Evolutionary conservation across 1,140 invertebrate species (phyloP), one percentile per base, ranked within the genome.

Genomic region (Apolygus lucorum): DNA sequence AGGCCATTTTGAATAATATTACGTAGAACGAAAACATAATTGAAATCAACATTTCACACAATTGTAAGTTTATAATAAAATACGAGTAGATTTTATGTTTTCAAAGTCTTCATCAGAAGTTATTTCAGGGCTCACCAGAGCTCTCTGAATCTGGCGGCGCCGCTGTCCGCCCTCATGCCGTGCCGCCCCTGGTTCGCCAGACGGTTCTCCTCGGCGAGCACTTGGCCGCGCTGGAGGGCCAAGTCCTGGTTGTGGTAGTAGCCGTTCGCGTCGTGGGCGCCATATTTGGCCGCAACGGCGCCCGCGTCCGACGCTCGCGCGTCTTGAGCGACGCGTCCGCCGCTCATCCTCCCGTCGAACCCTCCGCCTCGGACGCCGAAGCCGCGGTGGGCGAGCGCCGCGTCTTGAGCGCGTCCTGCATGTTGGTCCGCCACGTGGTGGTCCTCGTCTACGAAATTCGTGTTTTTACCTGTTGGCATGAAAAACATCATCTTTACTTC

Each of bases 371-470:
- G 54, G 4, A 17, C 34, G 28, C 13, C 28, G 17, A 54, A 17
- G 29, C 24, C 27, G n/a, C 26, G 34, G n/a, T 25, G 17, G 22
- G n/a, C 59, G 29, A 69, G 34, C n/a, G 52, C 52, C 27, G 65
- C 29, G 11, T 29, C 63, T 24, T 65, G 66, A 11, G 22, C 8
- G 24, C 59, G 25, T 11, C 69, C 69, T 21, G 59, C 52, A 64
- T 67, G 52, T n/a, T 70, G 29, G 11, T 63, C 63, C 1, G 86
- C 87, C 34, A 82, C 83, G 11, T 85, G 83, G 75, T 88, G 83
- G 13, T 82, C 83, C 49, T 87, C 85, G 74, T 88, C 87, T 74
- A 88, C 88, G 78, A 88, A 88, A 70, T 85, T 84, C 63, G 87
- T 85, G 72, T 88, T 84, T 75, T 89, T 88, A 75, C 88, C 34